Base-by-base conservation (phyloP, 2,113 vertebrate genomes). In the Ia io region DNA sequence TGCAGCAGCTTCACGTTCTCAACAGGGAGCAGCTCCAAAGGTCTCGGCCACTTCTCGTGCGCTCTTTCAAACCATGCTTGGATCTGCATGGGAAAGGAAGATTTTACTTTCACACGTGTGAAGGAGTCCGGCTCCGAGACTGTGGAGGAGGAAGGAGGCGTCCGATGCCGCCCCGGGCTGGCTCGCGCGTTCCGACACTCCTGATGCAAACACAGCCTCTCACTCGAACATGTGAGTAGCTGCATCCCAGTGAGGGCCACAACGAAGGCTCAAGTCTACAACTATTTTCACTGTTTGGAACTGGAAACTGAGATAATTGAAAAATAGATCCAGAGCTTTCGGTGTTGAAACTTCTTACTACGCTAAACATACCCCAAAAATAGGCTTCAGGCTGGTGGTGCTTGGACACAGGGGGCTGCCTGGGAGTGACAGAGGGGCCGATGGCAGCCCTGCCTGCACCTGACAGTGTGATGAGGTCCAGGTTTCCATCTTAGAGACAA, bases 31-130 rank as follows among this genome's bases (percentile, higher is more conserved):
- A 65, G 96, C 6, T 98, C 74, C 93, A 98, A 77, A 42, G 98
- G 96, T 4, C 49, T 61, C 47, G 98, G 96, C 51, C 98, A 97
- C 84, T 98, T 98, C 96, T 98, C 98, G 63, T 96, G 98, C 56
- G 98, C 98, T 9, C 96, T 83, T 91, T 97, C 98, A 97, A 99
- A 98, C 98, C 98, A 98, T 6, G 95, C 84, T 95, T 98, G 98
- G 78, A 98, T 98, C 99, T 98, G 93, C 13, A 73, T 22, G 61
- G 61, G 89, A 87, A 25, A 80, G 28, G 73, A 71, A 93, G 73
- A n/a, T 13, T 59, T 79, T 67, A 32, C 51, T 80, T 44, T 69
- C 5, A 51, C 70, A 40, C 4, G 4, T 2, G 37, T 3, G 6
- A 63, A 61, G 63, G 49, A 61, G 70, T 40, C 28, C 0, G 1